A percentile compares a stretch with the other conserved stretches of the same genome.
phyloP scores from a whole-genome alignment of 2,113 vertebrate genomes.

The Crotalus horridus region DNA sequence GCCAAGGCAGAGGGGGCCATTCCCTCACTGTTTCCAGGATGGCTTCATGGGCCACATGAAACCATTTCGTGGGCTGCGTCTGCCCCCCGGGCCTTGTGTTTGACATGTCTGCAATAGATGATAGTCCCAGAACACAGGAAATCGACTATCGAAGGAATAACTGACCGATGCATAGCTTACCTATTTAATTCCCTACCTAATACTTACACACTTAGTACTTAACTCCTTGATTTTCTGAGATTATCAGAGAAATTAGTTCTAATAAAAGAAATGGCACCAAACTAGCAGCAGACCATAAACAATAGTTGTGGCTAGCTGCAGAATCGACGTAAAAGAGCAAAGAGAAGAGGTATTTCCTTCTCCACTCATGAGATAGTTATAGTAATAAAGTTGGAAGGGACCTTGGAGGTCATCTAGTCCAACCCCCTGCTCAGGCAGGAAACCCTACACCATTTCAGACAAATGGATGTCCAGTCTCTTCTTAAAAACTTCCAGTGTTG shows the following conservation, averaged over 20 bases:
- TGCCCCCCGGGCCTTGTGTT: too few relatives aligned
- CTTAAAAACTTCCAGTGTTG: too few relatives aligned
- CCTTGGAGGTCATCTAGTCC: too few relatives aligned
- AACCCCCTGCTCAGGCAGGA: too few relatives aligned
- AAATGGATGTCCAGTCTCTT: too few relatives aligned
- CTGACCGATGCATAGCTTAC: neutral
- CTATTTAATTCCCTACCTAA: neutral
- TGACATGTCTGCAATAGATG: neutral
- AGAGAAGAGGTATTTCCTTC: neutral
- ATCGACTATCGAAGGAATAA: neutral
- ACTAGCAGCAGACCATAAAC: neutral
- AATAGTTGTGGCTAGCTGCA: neutral
- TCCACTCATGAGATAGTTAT: neutral
- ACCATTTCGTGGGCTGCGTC: too few relatives aligned
- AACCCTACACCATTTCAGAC: too few relatives aligned
- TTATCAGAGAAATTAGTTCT: neutral
- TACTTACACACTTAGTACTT: neutral
- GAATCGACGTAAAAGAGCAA: neutral
- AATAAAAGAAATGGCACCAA: neutral
- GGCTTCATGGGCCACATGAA: too few relatives aligned
- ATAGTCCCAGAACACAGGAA: neutral
- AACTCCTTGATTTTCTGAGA: neutral
- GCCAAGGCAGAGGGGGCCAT: too few relatives aligned
- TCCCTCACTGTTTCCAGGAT: too few relatives aligned
- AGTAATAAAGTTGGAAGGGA: too few relatives aligned